phyloP scores from a whole-genome alignment of 2,888 invertebrate genomes.

The Rhagonycha fulva region DNA sequence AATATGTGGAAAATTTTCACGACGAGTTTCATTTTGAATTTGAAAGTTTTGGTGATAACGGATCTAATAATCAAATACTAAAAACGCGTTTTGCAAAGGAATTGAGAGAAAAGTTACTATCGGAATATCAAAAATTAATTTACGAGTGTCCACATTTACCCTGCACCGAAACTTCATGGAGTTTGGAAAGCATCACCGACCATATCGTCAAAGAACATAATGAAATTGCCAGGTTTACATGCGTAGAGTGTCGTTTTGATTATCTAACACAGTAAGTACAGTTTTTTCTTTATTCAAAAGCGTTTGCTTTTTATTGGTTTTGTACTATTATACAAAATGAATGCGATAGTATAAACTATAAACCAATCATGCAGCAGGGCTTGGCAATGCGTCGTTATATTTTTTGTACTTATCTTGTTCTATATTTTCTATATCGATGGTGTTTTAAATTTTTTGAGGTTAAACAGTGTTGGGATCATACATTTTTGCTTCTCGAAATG shows the following conservation, averaged over 20 bases:
- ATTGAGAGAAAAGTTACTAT: slow-evolving; percentile 3
- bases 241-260: slow-evolving; percentile 31
- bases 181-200: slow-evolving; percentile 25
- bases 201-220: slow-evolving; percentile 30
- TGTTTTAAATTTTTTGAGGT: too few relatives aligned
- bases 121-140: slow-evolving; percentile 13
- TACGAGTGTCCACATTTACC: slow-evolving; percentile 10
- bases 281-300: not conserved
- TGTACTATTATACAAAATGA: too few relatives aligned
- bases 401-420: too few relatives aligned
- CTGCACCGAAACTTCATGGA: slow-evolving; percentile 6
- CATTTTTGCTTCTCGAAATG: too few relatives aligned
- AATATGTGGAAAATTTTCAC: not conserved
- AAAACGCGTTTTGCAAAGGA: slow-evolving; percentile 22
- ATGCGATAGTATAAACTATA: too few relatives aligned
- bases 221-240: slow-evolving; percentile 31
- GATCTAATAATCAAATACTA: slow-evolving; percentile 2
- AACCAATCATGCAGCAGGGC: too few relatives aligned
- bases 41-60: not conserved
- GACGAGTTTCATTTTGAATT: not conserved
- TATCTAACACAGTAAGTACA: slow-evolving; percentile 33
- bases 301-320: not conserved
- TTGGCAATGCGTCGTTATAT: too few relatives aligned
- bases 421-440: too few relatives aligned
- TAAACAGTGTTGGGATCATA: too few relatives aligned